Conservation (phyloP, 2,797 vertebrate species). For the Xenentodon cancila region DNA sequence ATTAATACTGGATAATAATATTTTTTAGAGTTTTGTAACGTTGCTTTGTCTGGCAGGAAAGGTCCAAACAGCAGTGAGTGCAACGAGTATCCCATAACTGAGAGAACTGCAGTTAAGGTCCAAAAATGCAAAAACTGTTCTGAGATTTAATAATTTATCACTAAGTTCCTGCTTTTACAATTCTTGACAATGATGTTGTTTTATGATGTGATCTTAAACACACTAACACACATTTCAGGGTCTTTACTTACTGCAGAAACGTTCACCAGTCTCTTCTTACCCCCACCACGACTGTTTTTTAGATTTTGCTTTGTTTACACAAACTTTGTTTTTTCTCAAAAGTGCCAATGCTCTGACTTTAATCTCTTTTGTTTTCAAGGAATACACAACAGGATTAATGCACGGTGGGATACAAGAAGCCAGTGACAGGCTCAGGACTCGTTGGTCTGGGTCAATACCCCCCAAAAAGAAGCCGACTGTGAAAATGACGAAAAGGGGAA, state of each 20-base stretch:
- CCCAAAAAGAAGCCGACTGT: constrained; percentile 54
- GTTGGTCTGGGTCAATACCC: constrained; percentile 60
- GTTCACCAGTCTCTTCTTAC: neutral
- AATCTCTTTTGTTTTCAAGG: constrained; percentile 76
- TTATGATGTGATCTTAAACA: too few relatives aligned
- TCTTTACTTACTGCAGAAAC: neutral
- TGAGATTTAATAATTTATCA: too few relatives aligned
- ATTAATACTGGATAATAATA: too few relatives aligned
- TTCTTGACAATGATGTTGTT: too few relatives aligned
- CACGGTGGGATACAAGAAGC: constrained; percentile 74
- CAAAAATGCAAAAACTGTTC: too few relatives aligned
- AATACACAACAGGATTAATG: constrained; percentile 77
- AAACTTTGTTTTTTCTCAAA: constrained; percentile 33
- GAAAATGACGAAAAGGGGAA: constrained; percentile 69
- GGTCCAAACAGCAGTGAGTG: too few relatives aligned
- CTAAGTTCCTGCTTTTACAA: too few relatives aligned
- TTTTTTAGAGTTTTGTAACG: too few relatives aligned
- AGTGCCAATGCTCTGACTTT: constrained; percentile 43
- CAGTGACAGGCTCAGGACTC: constrained; percentile 71
- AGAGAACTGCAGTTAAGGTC: too few relatives aligned
- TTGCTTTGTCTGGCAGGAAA: too few relatives aligned
- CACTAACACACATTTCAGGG: neutral
- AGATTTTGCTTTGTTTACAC: neutral
- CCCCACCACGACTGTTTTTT: neutral
- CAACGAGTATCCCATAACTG: too few relatives aligned